phyloP scores from a whole-genome alignment of 2,888 invertebrate genomes.

The Saturnia japonica region DNA sequence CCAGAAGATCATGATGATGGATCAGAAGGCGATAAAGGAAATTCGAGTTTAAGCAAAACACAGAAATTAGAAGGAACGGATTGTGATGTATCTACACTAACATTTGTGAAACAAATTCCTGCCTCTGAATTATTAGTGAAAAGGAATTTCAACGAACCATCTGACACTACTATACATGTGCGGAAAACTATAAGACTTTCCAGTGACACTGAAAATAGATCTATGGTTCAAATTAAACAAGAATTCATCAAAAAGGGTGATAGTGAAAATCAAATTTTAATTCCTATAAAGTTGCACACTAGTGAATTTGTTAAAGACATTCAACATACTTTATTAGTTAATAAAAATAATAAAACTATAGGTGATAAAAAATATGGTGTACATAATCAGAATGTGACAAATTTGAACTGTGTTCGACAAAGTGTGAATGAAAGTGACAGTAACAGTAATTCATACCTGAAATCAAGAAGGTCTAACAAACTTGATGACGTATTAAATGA shows the following conservation, averaged over 20 bases:
- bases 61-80: conserved; percentile 59
- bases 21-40: conserved; percentile 74
- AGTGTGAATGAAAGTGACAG: conserved; percentile 71
- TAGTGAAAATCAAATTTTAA: conserved; percentile 73
- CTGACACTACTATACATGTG: conserved; percentile 68
- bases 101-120: conserved; percentile 72
- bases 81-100: conserved; percentile 63
- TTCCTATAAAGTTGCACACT: conserved; percentile 70
- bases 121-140: conserved; percentile 72
- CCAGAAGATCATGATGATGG: conserved; percentile 82
- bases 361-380: conserved; percentile 79
- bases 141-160: conserved; percentile 63
- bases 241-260: conserved; percentile 72
- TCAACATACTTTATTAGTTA: conserved; percentile 76
- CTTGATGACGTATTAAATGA: conserved; percentile 71
- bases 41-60: conserved; percentile 53
- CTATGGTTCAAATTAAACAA: conserved; percentile 71
- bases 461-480: conserved; percentile 69
- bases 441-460: conserved; percentile 67
- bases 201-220: conserved; percentile 72
- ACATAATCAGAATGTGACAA: conserved; percentile 77
- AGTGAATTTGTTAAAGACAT: conserved; percentile 78
- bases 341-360: conserved; percentile 74
- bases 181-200: conserved; percentile 74
- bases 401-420: conserved; percentile 72